Base-by-base conservation (phyloP, 2,888 invertebrate genomes). In the Lasioglossum zephyrum region DNA sequence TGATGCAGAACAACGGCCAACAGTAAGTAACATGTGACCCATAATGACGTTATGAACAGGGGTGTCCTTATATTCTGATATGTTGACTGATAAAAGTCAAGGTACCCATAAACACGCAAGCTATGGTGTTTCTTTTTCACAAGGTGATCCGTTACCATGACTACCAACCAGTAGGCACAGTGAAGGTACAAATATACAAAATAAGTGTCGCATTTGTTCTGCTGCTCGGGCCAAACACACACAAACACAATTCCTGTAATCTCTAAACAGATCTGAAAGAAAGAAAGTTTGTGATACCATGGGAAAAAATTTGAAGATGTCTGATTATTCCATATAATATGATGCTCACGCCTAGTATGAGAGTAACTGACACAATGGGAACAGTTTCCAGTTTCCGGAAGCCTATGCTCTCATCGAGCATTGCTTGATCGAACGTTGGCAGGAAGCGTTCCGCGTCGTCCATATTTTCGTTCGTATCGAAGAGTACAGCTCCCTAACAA, bases 41-140 rank as follows among this genome's bases (percentile, higher is more conserved):
- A 97, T 31, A 97, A 93, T 11, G 97, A 97, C 0, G 96, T 96
- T 36, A 97, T 94, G 90, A 96, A 96, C 69, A 97, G 94, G 0
- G 97, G 97, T 26, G 97, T 94, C 79, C 96, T 96, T 90, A 96
- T 96, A 78, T 96, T 96, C 81, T 95, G 95, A 88, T 96, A 96
- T 0, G 96, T 97, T 13, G 96, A 96, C 83, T 97, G 96, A 93
- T 97, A 96, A 92, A 97, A 97, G 77, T 97, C 97, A 82, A 97
- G 95, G 92, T 97, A 97, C 4, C 97, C 97, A 91, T 96, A 96
- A 86, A 97, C 95, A 82, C 97, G 95, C 66, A 97, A 93, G 86
- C 95, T 95, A 85, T 97, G 96, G 92, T 97, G 97, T 90, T 95
- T 96, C 53, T 94, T 94, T 92, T 96, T 96, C 0, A 96, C 95